Evolutionary conservation across 2,888 invertebrate species (phyloP), one percentile per base, ranked within the genome.

Genomic region (Agrenia bidenticulata): DNA sequence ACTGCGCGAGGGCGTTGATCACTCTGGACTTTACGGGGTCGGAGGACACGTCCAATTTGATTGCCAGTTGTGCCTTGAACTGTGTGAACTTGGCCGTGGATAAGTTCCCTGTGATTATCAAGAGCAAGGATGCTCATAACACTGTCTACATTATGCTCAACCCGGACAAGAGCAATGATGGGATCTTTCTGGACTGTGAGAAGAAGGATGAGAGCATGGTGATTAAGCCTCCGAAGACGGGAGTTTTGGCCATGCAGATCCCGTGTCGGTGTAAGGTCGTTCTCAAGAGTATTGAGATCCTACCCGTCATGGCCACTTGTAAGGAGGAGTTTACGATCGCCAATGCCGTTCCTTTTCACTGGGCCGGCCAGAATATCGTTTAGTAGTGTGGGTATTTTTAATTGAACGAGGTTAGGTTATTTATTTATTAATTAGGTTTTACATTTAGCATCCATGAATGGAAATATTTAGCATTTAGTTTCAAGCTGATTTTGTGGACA

Each of bases 151-250:
- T n/a, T 45, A 45, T 45, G 7, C 4, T 45, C 7, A 45, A 45
- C n/a, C 45, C 45, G n/a, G 45, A 45, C 45, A 15, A 45, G n/a
- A 15, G 17, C 19, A 19, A 45, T 45, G 32, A 11, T 11, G 32
- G 32, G 4, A 9, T 45, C 5, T 45, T 45, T 15, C n/a, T 45
- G 45, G 45, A 45, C 4, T 45, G 45, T 19, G 45, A 45, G 45
- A 45, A 45, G 19, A 45, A 45, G 45, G 45, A 45, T 15, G 45
- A 45, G n/a, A 45, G 45, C 19, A 17, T 45, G 45, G 45, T 15
- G 19, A n/a, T 45, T 45, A 45, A 45, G 15, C 7, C 45, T 15
- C n/a, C 45, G 19, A 19, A 17, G 17, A 45, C 45, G n/a, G 45
- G 45, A 15, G 45, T 45, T 19, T 19, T 45, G n/a, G 45, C 17